phyloP scores from a whole-genome alignment of 2,888 invertebrate genomes.

The Epinotia demarniana region DNA sequence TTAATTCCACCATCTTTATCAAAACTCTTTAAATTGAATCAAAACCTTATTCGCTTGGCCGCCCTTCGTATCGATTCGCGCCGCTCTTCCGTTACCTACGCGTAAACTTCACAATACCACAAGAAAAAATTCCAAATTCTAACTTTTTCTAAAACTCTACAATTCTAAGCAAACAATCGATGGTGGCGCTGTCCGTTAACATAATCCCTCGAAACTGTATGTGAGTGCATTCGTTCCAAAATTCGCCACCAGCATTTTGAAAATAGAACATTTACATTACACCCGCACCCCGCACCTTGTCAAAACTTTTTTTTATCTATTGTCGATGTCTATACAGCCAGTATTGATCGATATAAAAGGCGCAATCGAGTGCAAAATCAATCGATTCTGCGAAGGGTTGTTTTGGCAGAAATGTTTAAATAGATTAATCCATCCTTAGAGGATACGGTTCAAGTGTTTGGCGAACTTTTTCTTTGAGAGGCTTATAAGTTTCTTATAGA shows the following conservation, averaged over 20 bases:
- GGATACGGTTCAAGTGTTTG: conserved; percentile 35
- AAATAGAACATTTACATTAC: conserved; percentile 34
- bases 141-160: conserved; percentile 16
- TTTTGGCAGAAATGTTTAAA: conserved; percentile 34
- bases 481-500: background rate
- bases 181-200: background rate
- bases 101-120: conserved; percentile 33
- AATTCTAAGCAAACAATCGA: background rate
- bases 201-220: background rate
- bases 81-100: conserved; percentile 29
- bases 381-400: conserved; percentile 56
- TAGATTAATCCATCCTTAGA: conserved; percentile 36
- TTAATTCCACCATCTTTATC: background rate
- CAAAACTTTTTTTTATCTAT: conserved; percentile 24
- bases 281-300: conserved; percentile 40
- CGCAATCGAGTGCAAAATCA: conserved; percentile 57
- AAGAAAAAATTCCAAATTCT: conserved; percentile 34
- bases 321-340: conserved; percentile 36
- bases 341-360: conserved; percentile 51
- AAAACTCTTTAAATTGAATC: background rate
- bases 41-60: conserved; percentile 16
- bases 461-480: conserved; percentile 7
- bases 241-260: conserved; percentile 9
- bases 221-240: background rate
- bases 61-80: conserved; percentile 42